Percentiles rank a stretch among this genome's conserved stretches.
Conservation (phyloP, 2,797 vertebrate genomes). For the Manis pentadactyla region DNA sequence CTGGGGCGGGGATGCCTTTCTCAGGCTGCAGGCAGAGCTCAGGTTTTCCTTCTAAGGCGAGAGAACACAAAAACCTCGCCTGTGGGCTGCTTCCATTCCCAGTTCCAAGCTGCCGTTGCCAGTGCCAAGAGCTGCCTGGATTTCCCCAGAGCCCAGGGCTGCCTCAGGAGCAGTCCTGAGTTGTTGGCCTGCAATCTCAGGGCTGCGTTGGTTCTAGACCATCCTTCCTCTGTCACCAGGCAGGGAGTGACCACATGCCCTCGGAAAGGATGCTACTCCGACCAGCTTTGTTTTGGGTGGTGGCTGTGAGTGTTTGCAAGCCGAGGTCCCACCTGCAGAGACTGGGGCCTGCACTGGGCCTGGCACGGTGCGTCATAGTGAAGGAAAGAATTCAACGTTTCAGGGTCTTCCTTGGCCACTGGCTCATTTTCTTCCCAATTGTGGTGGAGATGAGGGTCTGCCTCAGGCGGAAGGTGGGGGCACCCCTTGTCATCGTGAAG, state of each 20-base stretch:
- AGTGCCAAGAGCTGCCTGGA: background rate
- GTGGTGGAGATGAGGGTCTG: background rate
- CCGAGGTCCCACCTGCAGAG: too few species aligned
- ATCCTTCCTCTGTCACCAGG: accelerated
- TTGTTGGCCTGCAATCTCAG: background rate
- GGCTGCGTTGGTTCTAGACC: background rate
- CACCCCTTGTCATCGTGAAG: background rate
- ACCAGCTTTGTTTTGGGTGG: background rate
- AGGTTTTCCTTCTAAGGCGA: background rate
- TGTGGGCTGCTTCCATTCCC: background rate
- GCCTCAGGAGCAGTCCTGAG: accelerated
- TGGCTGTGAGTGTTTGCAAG: background rate
- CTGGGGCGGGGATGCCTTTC: accelerated
- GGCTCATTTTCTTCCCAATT: accelerated
- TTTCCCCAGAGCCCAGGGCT: background rate
- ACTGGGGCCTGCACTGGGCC: accelerated
- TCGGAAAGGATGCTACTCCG: accelerated
- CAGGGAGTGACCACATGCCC: accelerated
- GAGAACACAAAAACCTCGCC: background rate
- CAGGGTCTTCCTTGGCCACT: accelerated
- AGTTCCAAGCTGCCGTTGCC: background rate
- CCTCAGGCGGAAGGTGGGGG: background rate
- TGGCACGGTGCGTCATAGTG: accelerated
- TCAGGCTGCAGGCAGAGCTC: background rate
- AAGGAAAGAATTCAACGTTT: accelerated